Evolutionary conservation across 2,888 invertebrate species (phyloP).

Genomic region (Mythimna pallens): DNA sequence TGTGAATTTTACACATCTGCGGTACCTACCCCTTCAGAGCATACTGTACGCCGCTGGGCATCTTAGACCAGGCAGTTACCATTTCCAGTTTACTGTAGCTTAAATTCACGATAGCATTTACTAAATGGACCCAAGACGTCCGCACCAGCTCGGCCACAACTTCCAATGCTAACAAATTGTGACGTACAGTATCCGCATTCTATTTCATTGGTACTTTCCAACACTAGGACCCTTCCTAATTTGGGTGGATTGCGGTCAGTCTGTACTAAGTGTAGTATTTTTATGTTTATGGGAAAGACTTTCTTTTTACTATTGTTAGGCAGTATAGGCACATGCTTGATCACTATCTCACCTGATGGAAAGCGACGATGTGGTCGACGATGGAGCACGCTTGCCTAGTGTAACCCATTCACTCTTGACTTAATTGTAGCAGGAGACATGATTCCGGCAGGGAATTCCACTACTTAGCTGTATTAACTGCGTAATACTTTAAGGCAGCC

Average conservation of each 20-base stretch:
- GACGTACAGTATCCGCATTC: slow-evolving; percentile 29
- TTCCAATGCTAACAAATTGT: slow-evolving; percentile 60
- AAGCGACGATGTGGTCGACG: too few species aligned
- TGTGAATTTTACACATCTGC: too few species aligned
- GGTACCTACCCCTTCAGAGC: too few species aligned
- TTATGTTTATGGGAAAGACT: slow-evolving; percentile 2
- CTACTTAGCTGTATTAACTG: too few species aligned
- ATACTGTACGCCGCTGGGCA: neutral
- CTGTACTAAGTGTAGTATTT: neutral
- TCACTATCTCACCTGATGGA: too few species aligned
- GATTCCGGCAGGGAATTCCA: too few species aligned
- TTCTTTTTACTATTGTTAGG: too few species aligned
- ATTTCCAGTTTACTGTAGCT: neutral
- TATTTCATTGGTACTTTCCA: slow-evolving; percentile 33
- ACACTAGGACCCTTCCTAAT: slow-evolving; percentile 32
- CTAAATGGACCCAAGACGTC: slow-evolving; percentile 4
- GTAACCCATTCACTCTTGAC: too few species aligned
- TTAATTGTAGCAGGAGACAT: too few species aligned
- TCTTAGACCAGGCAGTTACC: neutral
- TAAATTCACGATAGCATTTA: slow-evolving; percentile 11
- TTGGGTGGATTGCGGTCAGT: slow-evolving; percentile 33
- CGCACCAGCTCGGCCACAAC: neutral
- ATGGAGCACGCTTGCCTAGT: too few species aligned
- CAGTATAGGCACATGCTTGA: too few species aligned
- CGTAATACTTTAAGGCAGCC: too few species aligned